These are phyloP conservation scores for Drosophila willistoni DNA, from an alignment of 1,140 invertebrate genomes.

Conservation along the genomic window DNA sequence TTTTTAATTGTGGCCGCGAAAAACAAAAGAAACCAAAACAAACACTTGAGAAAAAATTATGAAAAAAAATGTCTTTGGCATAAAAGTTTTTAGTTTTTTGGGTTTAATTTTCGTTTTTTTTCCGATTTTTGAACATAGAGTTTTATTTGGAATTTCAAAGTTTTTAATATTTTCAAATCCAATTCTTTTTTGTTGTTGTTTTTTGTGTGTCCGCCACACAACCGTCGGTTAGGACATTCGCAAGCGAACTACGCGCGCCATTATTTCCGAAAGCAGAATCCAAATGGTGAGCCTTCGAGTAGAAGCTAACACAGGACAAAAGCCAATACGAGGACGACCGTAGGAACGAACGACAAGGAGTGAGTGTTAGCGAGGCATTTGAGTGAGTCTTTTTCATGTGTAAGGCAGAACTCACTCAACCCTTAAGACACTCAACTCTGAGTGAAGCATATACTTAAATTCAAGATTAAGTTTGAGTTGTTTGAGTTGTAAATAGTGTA, in stretches of 20 bases:
- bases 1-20: too few relatives aligned
- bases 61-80: not conserved
- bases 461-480: not conserved
- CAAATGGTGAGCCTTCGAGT: conserved; percentile 35
- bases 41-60: not conserved
- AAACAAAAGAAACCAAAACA: not conserved
- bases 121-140: too few relatives aligned
- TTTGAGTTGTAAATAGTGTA: too few relatives aligned
- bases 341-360: conserved; percentile 2
- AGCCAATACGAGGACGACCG: not conserved
- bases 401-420: not conserved
- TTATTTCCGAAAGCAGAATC: conserved; percentile 43
- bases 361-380: not conserved
- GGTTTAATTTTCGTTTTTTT: not conserved
- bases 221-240: conserved; percentile 71
- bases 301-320: conserved; percentile 51
- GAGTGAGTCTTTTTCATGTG: conserved; percentile 2
- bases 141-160: not conserved
- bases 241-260: conserved; percentile 65
- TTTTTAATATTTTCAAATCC: not conserved
- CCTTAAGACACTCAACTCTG: not conserved
- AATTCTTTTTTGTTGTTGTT: conserved; percentile 1
- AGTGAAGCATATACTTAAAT: not conserved
- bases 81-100: not conserved
- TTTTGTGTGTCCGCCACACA: conserved; percentile 48